A percentile compares a stretch with the other conserved stretches of the same genome.
Evolutionary conservation across 2,888 invertebrate species (phyloP).

Genomic region (Trissolcus japonicus): DNA sequence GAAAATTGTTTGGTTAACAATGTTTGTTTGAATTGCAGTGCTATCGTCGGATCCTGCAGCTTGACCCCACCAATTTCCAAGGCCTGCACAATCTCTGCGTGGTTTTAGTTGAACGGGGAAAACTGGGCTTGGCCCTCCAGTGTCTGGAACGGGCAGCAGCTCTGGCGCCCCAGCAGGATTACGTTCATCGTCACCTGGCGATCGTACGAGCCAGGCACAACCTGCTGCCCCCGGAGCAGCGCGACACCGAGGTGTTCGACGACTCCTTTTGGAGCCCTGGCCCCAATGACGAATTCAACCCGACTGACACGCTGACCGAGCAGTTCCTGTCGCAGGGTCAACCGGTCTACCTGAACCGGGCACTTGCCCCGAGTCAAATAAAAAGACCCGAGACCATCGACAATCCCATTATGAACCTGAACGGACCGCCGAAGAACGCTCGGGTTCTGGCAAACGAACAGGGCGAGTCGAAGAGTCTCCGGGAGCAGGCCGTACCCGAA

Average conservation of each 20-base stretch:
- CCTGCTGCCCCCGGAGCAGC: constrained; percentile 70
- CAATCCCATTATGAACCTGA: constrained; percentile 63
- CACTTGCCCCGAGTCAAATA: constrained; percentile 64
- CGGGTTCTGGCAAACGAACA: constrained; percentile 46
- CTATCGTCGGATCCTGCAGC: constrained; percentile 89
- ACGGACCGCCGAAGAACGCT: constrained; percentile 63
- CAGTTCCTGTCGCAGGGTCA: constrained; percentile 64
- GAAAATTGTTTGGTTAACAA: no score
- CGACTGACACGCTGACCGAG: constrained; percentile 60
- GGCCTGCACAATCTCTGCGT: constrained; percentile 97
- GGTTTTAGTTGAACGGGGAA: constrained; percentile 94
- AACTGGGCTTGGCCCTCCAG: constrained; percentile 88
- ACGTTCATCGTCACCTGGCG: constrained; percentile 91
- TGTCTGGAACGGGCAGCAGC: constrained; percentile 89
- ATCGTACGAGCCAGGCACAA: constrained; percentile 87
- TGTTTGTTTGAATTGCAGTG: constrained; percentile 80
- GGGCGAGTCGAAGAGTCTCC: constrained; percentile 15
- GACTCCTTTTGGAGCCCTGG: constrained; percentile 66
- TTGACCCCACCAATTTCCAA: constrained; percentile 94
- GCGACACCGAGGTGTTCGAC: constrained; percentile 60
- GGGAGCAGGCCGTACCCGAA: constrained; percentile 40
- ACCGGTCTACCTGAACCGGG: constrained; percentile 68
- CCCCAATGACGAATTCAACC: constrained; percentile 60
- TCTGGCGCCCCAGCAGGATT: constrained; percentile 92
- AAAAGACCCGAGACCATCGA: constrained; percentile 30